Evolutionary conservation across 2,888 invertebrate species (phyloP).

Genomic region (Chrysolina haemoptera): DNA sequence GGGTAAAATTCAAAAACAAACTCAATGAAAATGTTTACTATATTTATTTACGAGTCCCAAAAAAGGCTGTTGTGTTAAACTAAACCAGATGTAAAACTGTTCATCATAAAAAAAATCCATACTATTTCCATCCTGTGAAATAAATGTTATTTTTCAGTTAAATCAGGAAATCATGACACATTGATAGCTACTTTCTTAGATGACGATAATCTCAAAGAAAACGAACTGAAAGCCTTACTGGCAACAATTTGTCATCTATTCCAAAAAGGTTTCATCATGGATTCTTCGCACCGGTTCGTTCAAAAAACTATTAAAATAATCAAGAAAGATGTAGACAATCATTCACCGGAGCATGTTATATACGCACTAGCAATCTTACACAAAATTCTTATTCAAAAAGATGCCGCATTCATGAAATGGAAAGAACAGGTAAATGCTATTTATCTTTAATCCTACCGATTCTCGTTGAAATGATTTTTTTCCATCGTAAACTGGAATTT

Average conservation of each 20-base stretch:
- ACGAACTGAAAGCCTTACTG: constrained; percentile 50
- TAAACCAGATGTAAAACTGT: too few species aligned
- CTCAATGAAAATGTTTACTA: too few species aligned
- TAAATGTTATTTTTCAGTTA: constrained; percentile 45
- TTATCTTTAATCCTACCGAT: background rate
- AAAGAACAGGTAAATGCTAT: constrained; percentile 57
- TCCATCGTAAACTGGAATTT: too few species aligned
- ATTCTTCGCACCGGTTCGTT: constrained; percentile 55
- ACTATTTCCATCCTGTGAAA: too few species aligned
- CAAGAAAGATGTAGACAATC: constrained; percentile 49
- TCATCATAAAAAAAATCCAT: too few species aligned
- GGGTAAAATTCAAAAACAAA: too few species aligned
- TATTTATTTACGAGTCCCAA: too few species aligned
- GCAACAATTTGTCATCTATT: constrained; percentile 62
- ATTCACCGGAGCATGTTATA: constrained; percentile 53
- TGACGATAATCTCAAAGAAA: constrained; percentile 37
- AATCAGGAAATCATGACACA: constrained; percentile 42
- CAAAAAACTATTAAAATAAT: constrained; percentile 57
- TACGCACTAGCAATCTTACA: constrained; percentile 61
- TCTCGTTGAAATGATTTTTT: background rate
- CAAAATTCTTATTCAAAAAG: constrained; percentile 60
- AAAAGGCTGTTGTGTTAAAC: too few species aligned
- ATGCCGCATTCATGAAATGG: constrained; percentile 54
- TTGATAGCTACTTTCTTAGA: constrained; percentile 51
- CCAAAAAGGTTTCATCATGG: constrained; percentile 56